Evolutionary conservation across 2,797 vertebrate genomes (phyloP).

Genomic region (Phataginus tetradactyla): DNA sequence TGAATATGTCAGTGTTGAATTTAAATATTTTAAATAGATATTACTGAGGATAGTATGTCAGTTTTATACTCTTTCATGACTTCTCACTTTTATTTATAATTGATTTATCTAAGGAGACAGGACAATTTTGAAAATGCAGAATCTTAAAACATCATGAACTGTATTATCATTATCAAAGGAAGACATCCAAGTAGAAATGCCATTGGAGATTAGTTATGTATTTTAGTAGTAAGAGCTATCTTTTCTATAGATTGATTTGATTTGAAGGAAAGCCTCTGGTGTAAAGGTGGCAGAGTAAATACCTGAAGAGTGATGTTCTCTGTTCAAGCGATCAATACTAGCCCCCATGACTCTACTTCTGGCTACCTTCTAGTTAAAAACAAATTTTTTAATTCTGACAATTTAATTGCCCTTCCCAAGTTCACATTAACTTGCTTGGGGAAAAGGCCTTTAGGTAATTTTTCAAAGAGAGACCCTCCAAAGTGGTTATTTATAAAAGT

Average conservation of each 20-base stretch:
- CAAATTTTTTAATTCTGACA: constrained; percentile 99
- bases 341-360: constrained; percentile 96
- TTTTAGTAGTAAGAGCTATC: constrained; percentile 92
- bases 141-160: constrained; percentile 35
- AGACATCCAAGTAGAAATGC: constrained; percentile 80
- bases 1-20: background rate
- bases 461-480: constrained; percentile 87
- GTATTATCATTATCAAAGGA: constrained; percentile 69
- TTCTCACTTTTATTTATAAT: constrained; percentile 60
- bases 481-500: constrained; percentile 88
- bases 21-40: constrained; percentile 52
- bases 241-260: constrained; percentile 94
- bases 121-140: constrained; percentile 54
- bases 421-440: constrained; percentile 92
- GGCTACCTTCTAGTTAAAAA: constrained; percentile 98
- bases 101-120: constrained; percentile 44
- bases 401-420: constrained; percentile 98
- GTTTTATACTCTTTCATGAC: constrained; percentile 38
- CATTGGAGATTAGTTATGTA: constrained; percentile 88
- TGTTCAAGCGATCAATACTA: constrained; percentile 97
- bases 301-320: constrained; percentile 98
- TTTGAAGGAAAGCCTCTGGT: constrained; percentile 92
- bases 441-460: constrained; percentile 88
- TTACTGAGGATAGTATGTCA: background rate
- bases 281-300: constrained; percentile 98